phyloP scores from a whole-genome alignment of 2,113 vertebrate genomes.

The Felis chaus region DNA sequence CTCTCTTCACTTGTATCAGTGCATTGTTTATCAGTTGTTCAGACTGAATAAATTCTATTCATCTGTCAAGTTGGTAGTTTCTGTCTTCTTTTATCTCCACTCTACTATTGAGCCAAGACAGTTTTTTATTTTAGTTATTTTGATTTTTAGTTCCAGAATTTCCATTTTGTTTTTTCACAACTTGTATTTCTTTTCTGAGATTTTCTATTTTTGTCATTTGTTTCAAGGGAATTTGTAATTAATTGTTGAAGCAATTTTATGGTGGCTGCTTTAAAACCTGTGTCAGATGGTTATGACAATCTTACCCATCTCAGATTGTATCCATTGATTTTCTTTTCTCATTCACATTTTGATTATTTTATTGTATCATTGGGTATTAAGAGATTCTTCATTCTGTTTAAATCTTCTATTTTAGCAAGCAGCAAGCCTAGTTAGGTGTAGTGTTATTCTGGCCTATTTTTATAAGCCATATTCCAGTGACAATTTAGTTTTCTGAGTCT shows the following conservation, averaged over 20 bases:
- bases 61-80: not conserved
- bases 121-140: not conserved
- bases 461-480: not conserved
- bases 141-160: not conserved
- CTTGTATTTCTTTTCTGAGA: not conserved
- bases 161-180: not conserved
- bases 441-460: not conserved
- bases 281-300: not conserved
- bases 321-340: constrained; percentile 16
- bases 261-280: not conserved
- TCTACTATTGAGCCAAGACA: not conserved
- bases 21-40: not conserved
- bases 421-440: not conserved
- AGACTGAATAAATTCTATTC: not conserved
- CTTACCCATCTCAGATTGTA: not conserved
- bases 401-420: not conserved
- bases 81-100: not conserved
- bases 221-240: constrained; percentile 4
- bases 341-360: not conserved
- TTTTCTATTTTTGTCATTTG: not conserved
- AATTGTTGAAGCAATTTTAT: not conserved
- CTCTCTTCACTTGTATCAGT: not conserved
- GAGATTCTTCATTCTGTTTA: not conserved
- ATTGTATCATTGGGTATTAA: not conserved
- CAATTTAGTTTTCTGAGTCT: not conserved